phyloP scores from a whole-genome alignment of 2,797 vertebrate species.

The Myripristis jacobus region DNA sequence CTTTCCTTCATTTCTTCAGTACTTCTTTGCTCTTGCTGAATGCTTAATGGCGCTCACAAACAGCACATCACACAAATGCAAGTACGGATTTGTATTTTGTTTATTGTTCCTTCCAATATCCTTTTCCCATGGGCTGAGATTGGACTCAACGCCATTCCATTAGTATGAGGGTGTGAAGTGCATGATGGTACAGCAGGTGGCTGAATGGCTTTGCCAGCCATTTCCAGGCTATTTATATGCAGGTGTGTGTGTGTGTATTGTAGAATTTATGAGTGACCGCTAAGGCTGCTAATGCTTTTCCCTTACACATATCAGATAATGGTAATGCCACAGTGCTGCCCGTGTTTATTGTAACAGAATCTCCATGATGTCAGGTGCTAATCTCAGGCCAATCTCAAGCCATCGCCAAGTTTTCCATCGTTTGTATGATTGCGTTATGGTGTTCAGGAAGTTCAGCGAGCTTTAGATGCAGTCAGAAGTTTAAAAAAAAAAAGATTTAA shows the following conservation, averaged over 20 bases:
- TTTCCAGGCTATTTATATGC: constrained; percentile 68
- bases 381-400: constrained; percentile 49
- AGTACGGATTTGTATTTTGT: constrained; percentile 46
- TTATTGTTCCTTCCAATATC: constrained; percentile 35
- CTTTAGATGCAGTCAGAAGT: too few relatives aligned
- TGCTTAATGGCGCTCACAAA: constrained; percentile 18
- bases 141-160: constrained; percentile 35
- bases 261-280: constrained; percentile 65
- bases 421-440: constrained; percentile 27
- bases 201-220: constrained; percentile 56
- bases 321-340: constrained; percentile 68
- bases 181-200: constrained; percentile 44
- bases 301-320: constrained; percentile 72
- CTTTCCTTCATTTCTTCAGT: constrained; percentile 19
- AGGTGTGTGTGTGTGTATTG: constrained; percentile 62
- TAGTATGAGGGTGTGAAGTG: constrained; percentile 51
- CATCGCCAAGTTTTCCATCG: constrained; percentile 23
- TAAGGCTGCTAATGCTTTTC: constrained; percentile 59
- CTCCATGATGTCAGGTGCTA: constrained; percentile 57
- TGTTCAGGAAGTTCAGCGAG: not conserved
- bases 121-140: constrained; percentile 26
- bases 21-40: constrained; percentile 46
- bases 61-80: constrained; percentile 32
- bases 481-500: too few relatives aligned
- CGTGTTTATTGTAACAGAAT: constrained; percentile 68